phyloP scores from a whole-genome alignment of 2,797 vertebrate genomes.

The Lepilemur septentrionalis region DNA sequence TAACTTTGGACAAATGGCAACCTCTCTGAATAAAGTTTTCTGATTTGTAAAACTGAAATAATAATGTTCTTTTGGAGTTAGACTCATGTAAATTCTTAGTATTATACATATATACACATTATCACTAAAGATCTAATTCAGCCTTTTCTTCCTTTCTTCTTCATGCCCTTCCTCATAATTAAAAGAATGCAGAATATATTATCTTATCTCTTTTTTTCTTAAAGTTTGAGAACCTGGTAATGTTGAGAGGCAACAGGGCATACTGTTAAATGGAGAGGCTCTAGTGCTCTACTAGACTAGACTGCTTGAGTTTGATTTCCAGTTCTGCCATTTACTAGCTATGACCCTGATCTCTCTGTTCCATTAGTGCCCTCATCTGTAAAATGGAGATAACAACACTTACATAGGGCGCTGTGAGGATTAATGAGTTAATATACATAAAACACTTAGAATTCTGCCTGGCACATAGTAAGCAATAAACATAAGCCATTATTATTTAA shows the following conservation, averaged over 20 bases:
- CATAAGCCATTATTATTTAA: constrained; percentile 38
- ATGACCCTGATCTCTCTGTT: background rate
- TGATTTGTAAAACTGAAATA: background rate
- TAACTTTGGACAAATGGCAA: background rate
- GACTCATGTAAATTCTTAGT: background rate
- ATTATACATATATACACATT: background rate
- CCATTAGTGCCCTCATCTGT: background rate
- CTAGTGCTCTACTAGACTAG: no score
- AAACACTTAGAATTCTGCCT: constrained; percentile 7
- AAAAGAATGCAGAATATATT: background rate
- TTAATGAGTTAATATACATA: background rate
- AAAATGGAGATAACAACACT: background rate
- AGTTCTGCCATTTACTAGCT: background rate
- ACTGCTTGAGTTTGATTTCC: background rate
- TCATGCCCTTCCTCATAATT: background rate
- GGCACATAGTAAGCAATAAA: background rate
- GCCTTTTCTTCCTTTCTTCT: constrained; percentile 8
- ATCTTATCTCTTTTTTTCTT: background rate
- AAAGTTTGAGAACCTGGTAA: background rate
- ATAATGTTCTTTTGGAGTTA: constrained; percentile 24
- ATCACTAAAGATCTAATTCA: background rate
- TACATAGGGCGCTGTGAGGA: background rate
- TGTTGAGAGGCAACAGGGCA: background rate
- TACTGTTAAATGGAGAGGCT: background rate
- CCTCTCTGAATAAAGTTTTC: constrained; percentile 7